These are phyloP conservation scores for Tenrec ecaudatus DNA, from an alignment of 2,113 vertebrate genomes.

Conservation along the genomic window DNA sequence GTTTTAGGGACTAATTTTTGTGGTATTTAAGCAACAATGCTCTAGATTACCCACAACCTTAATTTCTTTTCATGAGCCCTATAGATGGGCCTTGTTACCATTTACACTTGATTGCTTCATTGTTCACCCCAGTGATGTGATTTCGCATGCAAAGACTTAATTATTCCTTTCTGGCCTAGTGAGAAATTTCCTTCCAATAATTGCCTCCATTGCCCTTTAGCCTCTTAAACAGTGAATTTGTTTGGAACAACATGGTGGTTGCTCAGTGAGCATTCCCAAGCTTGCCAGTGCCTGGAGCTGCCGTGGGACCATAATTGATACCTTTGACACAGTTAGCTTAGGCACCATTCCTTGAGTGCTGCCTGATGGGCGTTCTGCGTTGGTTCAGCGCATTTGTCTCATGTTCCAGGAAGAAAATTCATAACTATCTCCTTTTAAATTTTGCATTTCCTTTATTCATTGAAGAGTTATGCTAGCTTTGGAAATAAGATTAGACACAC, in stretches of 20 bases:
- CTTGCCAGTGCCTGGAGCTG: conserved; percentile 83
- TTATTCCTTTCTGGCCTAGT: conserved; percentile 85
- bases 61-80: conserved; percentile 79
- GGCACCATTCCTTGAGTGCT: conserved; percentile 69
- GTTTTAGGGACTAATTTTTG: conserved; percentile 71
- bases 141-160: conserved; percentile 84
- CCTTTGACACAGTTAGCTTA: conserved; percentile 73
- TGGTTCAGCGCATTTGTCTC: not conserved
- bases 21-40: conserved; percentile 79
- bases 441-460: conserved; percentile 27
- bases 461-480: conserved; percentile 9
- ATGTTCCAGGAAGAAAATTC: conserved; percentile 19
- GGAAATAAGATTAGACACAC: conserved; percentile 48
- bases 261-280: conserved; percentile 84
- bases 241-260: conserved; percentile 84
- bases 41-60: conserved; percentile 75
- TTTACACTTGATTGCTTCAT: conserved; percentile 82
- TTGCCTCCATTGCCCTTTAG: conserved; percentile 87
- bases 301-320: conserved; percentile 83
- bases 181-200: conserved; percentile 89
- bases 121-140: conserved; percentile 81
- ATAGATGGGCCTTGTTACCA: conserved; percentile 73
- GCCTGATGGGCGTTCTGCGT: not conserved
- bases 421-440: not conserved
- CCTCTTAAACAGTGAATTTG: conserved; percentile 85